These are phyloP conservation scores for Ifrita kowaldi DNA, from an alignment of 2,113 vertebrate genomes.

Conservation along the genomic window DNA sequence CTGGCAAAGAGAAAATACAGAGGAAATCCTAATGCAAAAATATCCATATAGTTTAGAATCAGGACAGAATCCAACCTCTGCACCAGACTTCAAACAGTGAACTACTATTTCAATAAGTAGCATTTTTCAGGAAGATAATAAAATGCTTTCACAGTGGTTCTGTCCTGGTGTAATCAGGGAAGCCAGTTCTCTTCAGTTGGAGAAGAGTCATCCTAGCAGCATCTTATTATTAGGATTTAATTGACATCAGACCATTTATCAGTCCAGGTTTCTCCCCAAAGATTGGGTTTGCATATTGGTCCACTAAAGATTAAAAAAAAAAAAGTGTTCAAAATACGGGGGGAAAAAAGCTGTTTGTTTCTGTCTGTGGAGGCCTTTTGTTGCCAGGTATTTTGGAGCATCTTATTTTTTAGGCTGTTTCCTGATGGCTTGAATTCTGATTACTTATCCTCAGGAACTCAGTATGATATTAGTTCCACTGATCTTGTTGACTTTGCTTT, in stretches of 20 bases:
- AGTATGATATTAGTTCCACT: slow-evolving; percentile 22
- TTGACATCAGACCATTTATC: not conserved
- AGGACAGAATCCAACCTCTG: not conserved
- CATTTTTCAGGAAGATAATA: not conserved
- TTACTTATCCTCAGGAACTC: slow-evolving; percentile 26
- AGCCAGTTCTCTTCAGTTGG: not conserved
- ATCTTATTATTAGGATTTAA: not conserved
- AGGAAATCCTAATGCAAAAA: slow-evolving; percentile 8
- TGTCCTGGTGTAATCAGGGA: not conserved
- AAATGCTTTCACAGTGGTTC: not conserved
- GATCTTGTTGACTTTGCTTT: slow-evolving; percentile 56
- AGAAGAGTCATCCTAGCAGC: not conserved
- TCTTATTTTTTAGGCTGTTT: not conserved
- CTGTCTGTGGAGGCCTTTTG: not conserved
- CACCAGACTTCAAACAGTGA: not conserved
- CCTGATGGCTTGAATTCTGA: slow-evolving; percentile 28
- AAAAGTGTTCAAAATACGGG: not conserved
- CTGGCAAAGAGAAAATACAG: not conserved
- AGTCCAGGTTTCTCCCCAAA: not conserved
- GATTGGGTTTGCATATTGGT: not conserved
- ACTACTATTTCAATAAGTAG: not conserved
- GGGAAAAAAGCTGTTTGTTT: not conserved
- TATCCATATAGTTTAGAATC: not conserved
- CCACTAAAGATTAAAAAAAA: not conserved
- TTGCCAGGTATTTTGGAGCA: slow-evolving; percentile 12